A percentile compares a stretch with the other conserved stretches of the same genome.
Conservation (phyloP, 2,888 invertebrate species). For the Megastigmus dorsalis region DNA sequence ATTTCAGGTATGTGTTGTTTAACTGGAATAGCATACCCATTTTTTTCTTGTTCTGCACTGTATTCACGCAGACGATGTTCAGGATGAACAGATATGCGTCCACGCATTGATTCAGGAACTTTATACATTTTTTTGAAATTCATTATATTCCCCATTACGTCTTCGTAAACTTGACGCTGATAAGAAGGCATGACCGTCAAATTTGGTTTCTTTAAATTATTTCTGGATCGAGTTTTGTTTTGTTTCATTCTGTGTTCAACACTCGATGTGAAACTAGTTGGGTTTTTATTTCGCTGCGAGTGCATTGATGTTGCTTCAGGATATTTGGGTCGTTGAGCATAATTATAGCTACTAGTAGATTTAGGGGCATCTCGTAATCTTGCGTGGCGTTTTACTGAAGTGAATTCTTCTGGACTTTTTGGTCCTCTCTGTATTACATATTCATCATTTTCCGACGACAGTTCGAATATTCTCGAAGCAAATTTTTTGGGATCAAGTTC, state of each 20-base stretch:
- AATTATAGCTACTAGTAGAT: slow-evolving; percentile 1
- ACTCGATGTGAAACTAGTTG: neutral
- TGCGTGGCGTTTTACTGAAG: neutral
- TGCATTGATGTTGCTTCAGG: neutral
- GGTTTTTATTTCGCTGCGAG: neutral
- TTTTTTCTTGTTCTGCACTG: neutral
- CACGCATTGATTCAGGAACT: neutral
- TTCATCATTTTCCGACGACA: slow-evolving; percentile 60
- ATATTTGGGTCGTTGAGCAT: neutral
- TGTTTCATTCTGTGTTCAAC: neutral
- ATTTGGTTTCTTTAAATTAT: slow-evolving; percentile 34
- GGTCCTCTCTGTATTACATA: slow-evolving; percentile 60
- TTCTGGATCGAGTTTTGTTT: slow-evolving; percentile 28
- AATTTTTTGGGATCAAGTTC: slow-evolving; percentile 63
- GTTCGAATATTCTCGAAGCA: slow-evolving; percentile 60
- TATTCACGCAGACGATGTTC: slow-evolving; percentile 5
- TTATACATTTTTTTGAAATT: slow-evolving; percentile 60
- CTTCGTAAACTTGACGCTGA: slow-evolving; percentile 69
- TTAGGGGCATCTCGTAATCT: neutral
- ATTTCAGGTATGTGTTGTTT: slow-evolving; percentile 17
- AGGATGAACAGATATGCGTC: neutral
- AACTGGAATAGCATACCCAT: neutral
- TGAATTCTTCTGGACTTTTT: slow-evolving; percentile 63
- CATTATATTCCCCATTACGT: slow-evolving; percentile 71
- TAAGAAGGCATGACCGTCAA: slow-evolving; percentile 58